Evolutionary conservation across 2,113 vertebrate genomes (phyloP), one percentile per base, ranked within the genome.

Genomic region (Alectura lathami): DNA sequence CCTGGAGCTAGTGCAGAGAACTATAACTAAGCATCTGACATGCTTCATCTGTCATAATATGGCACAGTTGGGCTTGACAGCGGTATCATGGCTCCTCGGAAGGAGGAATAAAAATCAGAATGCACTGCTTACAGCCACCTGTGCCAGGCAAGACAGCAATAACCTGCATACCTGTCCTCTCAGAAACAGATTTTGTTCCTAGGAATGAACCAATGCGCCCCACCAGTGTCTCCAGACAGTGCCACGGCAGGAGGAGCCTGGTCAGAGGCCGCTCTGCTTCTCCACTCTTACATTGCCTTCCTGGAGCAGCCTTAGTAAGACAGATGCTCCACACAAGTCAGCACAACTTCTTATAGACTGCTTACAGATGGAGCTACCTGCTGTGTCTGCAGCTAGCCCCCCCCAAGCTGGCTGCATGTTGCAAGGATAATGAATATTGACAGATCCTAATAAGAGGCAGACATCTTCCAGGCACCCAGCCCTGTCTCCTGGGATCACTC

Each of bases 81-180:
- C 0, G 0, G 14, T 9, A 8, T 7, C 34, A 40, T 7, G n/a
- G 40, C 48, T 53, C 63, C 59, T 67, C 14, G 1, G 0, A 53
- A 76, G 36, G 7, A 51, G 15, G 9, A 47, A 6, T 18, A 40
- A 83, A 75, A 69, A 70, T 23, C 26, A 40, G 91, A 89, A 77
- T 36, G 13, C 50, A 57, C 13, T 22, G 7, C n/a, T 64, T 48
- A 53, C n/a, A 89, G 36, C 27, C 6, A 4, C 13, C 40, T 30
- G n/a, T 62, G 59, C 12, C 36, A 83, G 57, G 15, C 63, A 51
- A 70, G 50, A 45, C 34, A 40, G 26, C 2, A 4, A 17, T 21
- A 20, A 29, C 17, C 48, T 20, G 17, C 1, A 0, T 4, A 62
- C 8, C 26, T 0, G 0, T 47, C 42, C 64, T 70, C 23, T 62